phyloP scores from a whole-genome alignment of 2,888 invertebrate genomes.

The Hipparchia semele region DNA sequence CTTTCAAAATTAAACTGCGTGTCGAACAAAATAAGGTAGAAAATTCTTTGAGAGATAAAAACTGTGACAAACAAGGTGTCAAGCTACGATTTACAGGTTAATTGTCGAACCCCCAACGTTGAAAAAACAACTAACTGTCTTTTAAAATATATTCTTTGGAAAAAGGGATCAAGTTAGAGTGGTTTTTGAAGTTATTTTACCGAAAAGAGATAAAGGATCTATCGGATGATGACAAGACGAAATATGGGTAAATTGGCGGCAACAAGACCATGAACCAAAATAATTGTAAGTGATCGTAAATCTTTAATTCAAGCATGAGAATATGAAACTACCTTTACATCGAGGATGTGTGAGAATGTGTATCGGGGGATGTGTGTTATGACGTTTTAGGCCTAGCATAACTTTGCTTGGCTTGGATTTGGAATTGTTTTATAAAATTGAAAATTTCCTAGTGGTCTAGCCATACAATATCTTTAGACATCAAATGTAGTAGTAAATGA shows the following conservation, averaged over 20 bases:
- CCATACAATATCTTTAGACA: no score
- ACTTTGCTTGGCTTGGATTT: no score
- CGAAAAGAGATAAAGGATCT: slow-evolving; percentile 36
- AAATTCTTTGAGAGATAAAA: slow-evolving; percentile 31
- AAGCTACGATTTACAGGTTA: slow-evolving; percentile 69
- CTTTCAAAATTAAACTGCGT: slow-evolving; percentile 36
- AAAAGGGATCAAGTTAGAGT: slow-evolving; percentile 39
- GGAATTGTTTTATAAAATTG: no score
- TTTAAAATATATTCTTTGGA: slow-evolving; percentile 32
- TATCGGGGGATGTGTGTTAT: no score
- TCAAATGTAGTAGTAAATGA: no score
- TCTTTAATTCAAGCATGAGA: neutral
- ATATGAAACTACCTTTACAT: neutral
- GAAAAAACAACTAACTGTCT: slow-evolving; percentile 32
- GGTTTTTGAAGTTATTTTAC: slow-evolving; percentile 20
- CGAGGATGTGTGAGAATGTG: no score
- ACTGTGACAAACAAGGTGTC: slow-evolving; percentile 56
- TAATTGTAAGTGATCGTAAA: slow-evolving; percentile 35
- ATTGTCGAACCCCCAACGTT: slow-evolving; percentile 63
- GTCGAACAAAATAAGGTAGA: slow-evolving; percentile 16
- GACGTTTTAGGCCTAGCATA: no score
- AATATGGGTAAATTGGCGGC: slow-evolving; percentile 29
- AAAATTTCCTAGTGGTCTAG: no score
- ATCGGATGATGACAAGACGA: slow-evolving; percentile 39
- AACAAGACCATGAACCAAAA: slow-evolving; percentile 19